Base-by-base conservation (phyloP, 2,888 invertebrate species). In the Trisateles emortualis region DNA sequence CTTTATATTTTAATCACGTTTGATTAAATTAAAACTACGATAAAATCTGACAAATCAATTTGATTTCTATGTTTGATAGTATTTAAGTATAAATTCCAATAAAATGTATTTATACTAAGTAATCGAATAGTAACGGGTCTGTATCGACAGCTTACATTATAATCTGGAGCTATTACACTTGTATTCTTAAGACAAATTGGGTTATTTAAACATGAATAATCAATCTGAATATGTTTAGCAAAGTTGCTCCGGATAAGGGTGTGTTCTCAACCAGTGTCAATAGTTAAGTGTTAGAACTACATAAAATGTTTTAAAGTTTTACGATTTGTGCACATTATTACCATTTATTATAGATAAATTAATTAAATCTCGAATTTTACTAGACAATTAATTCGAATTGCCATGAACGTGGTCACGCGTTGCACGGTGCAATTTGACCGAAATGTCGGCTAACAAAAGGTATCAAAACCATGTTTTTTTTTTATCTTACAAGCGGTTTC, bases 161-260 rank as follows among this genome's bases (percentile, higher is more conserved):
- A 43, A 46, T 38, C 19, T 36, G 26, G 26, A 9, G 36, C n/a
- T 10, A 38, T 45, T 11, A 26, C 32, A 48, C 26, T 26, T 35
- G 24, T 41, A 26, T 35, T 26, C 26, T 35, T 17, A 41, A 48
- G 48, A 41, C 41, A 48, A 63, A 62, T 63, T 62, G 39, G 16
- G 42, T 52, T 42, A 63, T 35, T 49, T 40, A 57, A 45, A 62
- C 52, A 47, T 50, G 33, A 63, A 58, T 46, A 58, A 49, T 52
- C 52, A 58, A 62, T 49, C 39, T 47, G 36, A 52, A 52, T 47
- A 52, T 24, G 39, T 59, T 59, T 52, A 52, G 46, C 43, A 52
- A 62, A 58, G 43, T 50, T 52, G 52, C 36, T 62, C 19, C 17
- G 24, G n/a, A 13, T 46, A 17, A 43, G 24, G 11, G 19, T 22